Evolutionary conservation across 2,888 invertebrate genomes (phyloP).

Genomic region (Schizotus pectinicornis): DNA sequence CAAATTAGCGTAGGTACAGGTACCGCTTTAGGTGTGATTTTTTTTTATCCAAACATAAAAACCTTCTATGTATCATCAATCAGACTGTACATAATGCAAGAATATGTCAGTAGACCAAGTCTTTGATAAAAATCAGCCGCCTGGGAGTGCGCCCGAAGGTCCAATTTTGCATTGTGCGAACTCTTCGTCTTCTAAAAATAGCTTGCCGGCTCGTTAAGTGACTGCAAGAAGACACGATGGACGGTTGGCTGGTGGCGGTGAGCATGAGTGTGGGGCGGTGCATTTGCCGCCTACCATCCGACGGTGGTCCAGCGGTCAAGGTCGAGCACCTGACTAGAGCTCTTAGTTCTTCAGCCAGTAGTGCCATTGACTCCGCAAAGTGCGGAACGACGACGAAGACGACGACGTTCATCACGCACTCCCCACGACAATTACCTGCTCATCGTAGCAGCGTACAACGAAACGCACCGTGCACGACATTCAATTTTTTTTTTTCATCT

Average conservation of each 20-base stretch:
- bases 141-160: not conserved
- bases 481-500: too few species aligned
- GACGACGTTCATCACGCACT: not conserved
- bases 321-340: slow-evolving; percentile 30
- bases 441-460: too few species aligned
- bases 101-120: too few species aligned
- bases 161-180: not conserved
- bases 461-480: too few species aligned
- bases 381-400: slow-evolving; percentile 10
- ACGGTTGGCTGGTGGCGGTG: slow-evolving; percentile 18
- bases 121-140: not conserved
- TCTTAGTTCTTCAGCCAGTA: slow-evolving; percentile 28
- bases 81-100: too few species aligned
- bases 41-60: too few species aligned
- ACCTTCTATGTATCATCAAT: too few species aligned
- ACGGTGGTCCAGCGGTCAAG: slow-evolving; percentile 31
- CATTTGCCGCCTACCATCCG: slow-evolving; percentile 9
- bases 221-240: not conserved
- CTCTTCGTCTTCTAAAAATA: slow-evolving; percentile 15
- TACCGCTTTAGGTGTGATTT: too few species aligned
- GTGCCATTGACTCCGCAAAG: slow-evolving; percentile 23
- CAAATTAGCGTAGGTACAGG: too few species aligned
- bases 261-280: not conserved
- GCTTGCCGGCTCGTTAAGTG: not conserved
- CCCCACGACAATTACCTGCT: not conserved